Percentiles rank a stretch among this genome's conserved stretches.
These are phyloP conservation scores for Aporophyla lueneburgensis DNA, from an alignment of 2,888 invertebrate species.

Conservation along the genomic window DNA sequence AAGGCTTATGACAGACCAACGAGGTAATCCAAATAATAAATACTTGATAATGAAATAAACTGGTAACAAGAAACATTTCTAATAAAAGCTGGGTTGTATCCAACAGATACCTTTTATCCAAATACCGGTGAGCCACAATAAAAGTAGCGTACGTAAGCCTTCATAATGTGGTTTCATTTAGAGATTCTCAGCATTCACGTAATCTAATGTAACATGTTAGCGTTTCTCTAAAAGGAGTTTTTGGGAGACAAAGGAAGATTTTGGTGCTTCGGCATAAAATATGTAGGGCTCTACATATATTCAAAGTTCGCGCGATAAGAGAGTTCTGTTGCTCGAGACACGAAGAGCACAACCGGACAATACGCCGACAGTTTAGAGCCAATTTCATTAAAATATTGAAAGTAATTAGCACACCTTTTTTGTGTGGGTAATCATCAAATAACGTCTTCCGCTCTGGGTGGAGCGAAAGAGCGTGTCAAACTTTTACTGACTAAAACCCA, in stretches of 20 bases:
- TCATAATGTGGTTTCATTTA: conserved; percentile 48
- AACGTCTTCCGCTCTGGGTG: too few relatives aligned
- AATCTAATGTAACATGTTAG: conserved; percentile 45
- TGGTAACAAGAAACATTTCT: not conserved
- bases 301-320: conserved; percentile 57
- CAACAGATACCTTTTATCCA: conserved; percentile 13
- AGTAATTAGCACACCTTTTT: not conserved
- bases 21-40: not conserved
- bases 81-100: conserved; percentile 5
- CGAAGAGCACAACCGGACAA: conserved; percentile 28
- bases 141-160: conserved; percentile 22
- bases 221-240: conserved; percentile 42
- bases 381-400: not conserved
- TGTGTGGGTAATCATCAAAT: too few relatives aligned
- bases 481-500: too few relatives aligned
- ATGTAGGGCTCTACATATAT: conserved; percentile 53
- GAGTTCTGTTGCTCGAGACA: conserved; percentile 3
- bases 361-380: conserved; percentile 32
- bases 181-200: conserved; percentile 27
- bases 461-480: too few relatives aligned
- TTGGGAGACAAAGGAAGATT: conserved; percentile 51
- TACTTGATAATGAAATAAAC: conserved; percentile 10
- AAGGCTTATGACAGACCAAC: too few relatives aligned
- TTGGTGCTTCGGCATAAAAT: conserved; percentile 45
- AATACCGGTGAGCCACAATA: conserved; percentile 40